A percentile compares a stretch with the other conserved stretches of the same genome.
Evolutionary conservation across 2,888 invertebrate genomes (phyloP).

Genomic region (Volucella zonaria): DNA sequence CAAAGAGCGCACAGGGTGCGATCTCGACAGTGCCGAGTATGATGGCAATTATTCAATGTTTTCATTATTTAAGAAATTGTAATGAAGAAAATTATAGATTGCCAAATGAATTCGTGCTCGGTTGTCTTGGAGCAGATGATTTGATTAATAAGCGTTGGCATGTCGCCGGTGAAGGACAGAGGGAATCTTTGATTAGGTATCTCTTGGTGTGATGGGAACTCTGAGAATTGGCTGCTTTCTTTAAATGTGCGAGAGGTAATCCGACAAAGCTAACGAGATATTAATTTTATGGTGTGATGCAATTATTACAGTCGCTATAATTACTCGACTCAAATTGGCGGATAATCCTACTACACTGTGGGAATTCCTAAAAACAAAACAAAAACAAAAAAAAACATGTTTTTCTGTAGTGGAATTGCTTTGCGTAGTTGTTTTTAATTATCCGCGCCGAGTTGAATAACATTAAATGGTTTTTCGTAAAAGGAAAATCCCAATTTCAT

Average conservation of each 20-base stretch:
- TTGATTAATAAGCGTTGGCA: slow-evolving; percentile 60
- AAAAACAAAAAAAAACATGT: too few relatives aligned
- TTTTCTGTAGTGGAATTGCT: too few relatives aligned
- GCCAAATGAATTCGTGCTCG: slow-evolving; percentile 62
- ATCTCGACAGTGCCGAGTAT: slow-evolving; percentile 20
- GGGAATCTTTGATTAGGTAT: slow-evolving; percentile 30
- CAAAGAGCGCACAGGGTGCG: slow-evolving; percentile 15
- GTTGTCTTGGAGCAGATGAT: slow-evolving; percentile 28
- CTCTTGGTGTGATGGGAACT: not conserved
- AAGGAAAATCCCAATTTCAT: too few relatives aligned
- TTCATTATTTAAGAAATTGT: slow-evolving; percentile 33
- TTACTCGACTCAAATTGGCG: too few relatives aligned
- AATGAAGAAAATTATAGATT: slow-evolving; percentile 65
- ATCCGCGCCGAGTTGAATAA: too few relatives aligned
- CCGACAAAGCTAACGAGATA: slow-evolving; percentile 22
- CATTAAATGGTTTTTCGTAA: too few relatives aligned
- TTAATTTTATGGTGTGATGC: too few relatives aligned
- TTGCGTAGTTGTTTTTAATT: too few relatives aligned
- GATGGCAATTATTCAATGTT: slow-evolving; percentile 55
- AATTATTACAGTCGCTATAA: too few relatives aligned
- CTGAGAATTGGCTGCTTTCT: slow-evolving; percentile 5
- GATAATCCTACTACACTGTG: too few relatives aligned
- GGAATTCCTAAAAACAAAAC: too few relatives aligned
- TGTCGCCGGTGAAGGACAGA: slow-evolving; percentile 1
- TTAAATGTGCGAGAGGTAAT: slow-evolving; percentile 27